Percentiles rank a stretch among this genome's conserved stretches.
These are phyloP conservation scores for Spinus olivaceus DNA, from an alignment of 2,797 vertebrate genomes.

Conservation along the genomic window DNA sequence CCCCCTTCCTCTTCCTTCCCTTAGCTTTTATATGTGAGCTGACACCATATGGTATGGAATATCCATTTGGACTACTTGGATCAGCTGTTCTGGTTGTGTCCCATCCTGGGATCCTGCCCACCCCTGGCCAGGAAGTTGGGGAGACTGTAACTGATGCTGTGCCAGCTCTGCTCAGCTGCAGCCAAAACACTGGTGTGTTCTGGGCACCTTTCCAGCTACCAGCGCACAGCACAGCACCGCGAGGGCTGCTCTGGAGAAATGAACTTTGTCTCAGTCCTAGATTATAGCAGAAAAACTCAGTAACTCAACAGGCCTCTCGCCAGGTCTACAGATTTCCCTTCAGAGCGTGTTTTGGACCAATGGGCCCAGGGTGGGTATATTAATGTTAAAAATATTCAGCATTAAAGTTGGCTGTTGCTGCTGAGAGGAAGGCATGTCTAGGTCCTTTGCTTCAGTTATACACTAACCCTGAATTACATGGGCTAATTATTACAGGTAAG, in stretches of 20 bases:
- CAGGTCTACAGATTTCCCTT: background rate
- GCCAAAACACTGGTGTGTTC: background rate
- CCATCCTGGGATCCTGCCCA: background rate
- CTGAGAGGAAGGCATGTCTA: background rate
- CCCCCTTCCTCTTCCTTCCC: background rate
- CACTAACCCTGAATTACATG: accelerated
- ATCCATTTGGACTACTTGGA: background rate
- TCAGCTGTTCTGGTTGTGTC: background rate
- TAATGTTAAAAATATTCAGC: background rate
- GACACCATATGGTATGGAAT: background rate
- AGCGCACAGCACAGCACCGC: background rate
- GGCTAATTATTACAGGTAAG: background rate
- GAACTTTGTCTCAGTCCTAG: background rate
- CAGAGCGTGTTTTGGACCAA: background rate
- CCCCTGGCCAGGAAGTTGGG: background rate
- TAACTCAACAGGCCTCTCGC: background rate
- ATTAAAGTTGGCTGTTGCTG: background rate
- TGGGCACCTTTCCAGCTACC: background rate
- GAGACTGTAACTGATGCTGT: accelerated
- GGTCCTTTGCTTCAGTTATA: background rate
- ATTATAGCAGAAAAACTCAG: background rate
- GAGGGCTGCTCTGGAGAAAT: background rate
- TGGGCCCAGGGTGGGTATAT: background rate
- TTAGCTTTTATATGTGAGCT: background rate
- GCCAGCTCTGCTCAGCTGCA: background rate